These are phyloP conservation scores for Myzus persicae DNA, from an alignment of 1,140 invertebrate species.

Conservation along the genomic window DNA sequence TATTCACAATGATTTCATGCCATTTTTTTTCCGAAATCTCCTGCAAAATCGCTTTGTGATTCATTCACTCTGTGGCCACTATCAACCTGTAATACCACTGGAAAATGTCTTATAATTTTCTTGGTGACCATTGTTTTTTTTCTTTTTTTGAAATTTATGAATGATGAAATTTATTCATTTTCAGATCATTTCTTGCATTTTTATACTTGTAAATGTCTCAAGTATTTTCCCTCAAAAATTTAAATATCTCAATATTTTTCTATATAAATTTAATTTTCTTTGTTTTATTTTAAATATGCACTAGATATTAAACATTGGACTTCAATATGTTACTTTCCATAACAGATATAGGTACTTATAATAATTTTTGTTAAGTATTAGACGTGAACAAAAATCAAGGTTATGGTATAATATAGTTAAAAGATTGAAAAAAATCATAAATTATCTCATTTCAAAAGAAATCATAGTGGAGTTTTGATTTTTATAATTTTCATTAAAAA, in stretches of 20 bases:
- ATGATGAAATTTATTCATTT: not conserved
- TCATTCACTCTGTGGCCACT: not conserved
- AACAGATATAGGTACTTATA: no score
- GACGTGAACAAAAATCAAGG: no score
- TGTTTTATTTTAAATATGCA: no score
- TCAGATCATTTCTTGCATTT: not conserved
- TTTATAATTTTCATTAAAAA: no score
- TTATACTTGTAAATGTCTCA: not conserved
- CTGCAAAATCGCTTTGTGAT: slow-evolving; percentile 18
- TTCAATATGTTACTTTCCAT: no score
- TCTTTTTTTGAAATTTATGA: not conserved
- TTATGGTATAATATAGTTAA: no score
- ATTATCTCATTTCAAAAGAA: no score
- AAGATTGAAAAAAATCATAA: no score
- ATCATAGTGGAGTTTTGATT: no score
- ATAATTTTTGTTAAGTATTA: no score
- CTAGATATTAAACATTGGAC: no score
- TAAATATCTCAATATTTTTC: not conserved
- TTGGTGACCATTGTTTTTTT: not conserved
- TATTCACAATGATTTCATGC: slow-evolving; percentile 48
- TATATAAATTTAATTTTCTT: no score
- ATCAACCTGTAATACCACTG: not conserved
- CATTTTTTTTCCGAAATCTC: slow-evolving; percentile 22
- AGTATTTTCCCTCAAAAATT: not conserved
- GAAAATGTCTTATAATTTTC: not conserved